Percentiles rank a stretch among this genome's conserved stretches.
These are phyloP conservation scores for Acanthisitta chloris DNA, from an alignment of 2,113 vertebrate genomes.

Conservation along the genomic window DNA sequence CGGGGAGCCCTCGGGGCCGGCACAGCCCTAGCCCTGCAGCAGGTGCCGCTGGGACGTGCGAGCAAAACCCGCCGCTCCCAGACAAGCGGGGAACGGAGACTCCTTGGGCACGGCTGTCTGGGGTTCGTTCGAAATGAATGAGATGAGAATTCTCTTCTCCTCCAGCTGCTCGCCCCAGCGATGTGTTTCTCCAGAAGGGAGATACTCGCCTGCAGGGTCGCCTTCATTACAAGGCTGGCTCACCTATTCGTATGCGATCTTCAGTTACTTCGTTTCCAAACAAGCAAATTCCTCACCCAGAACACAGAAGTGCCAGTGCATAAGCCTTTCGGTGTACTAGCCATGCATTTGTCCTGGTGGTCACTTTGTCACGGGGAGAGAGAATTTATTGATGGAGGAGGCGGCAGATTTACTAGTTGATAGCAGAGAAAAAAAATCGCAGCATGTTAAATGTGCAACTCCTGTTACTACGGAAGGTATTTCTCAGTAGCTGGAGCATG, in stretches of 20 bases:
- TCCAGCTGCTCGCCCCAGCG: background rate
- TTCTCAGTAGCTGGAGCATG: background rate
- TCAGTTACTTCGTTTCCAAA: background rate
- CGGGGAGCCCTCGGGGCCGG: background rate
- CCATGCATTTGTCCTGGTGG: background rate
- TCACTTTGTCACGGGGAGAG: background rate
- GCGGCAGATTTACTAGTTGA: background rate
- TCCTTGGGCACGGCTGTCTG: background rate
- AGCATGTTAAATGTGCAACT: background rate
- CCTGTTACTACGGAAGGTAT: background rate
- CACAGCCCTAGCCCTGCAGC: background rate
- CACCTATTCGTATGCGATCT: accelerated
- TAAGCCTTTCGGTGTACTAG: accelerated
- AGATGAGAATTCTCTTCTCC: accelerated
- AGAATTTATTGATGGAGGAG: background rate
- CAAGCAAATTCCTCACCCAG: accelerated
- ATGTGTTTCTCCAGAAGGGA: background rate
- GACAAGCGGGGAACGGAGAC: accelerated
- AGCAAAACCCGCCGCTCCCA: background rate
- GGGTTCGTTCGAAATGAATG: background rate
- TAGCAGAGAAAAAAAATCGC: background rate
- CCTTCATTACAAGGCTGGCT: accelerated
- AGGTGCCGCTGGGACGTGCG: accelerated
- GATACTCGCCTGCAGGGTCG: background rate
- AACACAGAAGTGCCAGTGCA: accelerated